Base-by-base conservation (phyloP, 2,113 vertebrate species). In the Nannospalax galili region DNA sequence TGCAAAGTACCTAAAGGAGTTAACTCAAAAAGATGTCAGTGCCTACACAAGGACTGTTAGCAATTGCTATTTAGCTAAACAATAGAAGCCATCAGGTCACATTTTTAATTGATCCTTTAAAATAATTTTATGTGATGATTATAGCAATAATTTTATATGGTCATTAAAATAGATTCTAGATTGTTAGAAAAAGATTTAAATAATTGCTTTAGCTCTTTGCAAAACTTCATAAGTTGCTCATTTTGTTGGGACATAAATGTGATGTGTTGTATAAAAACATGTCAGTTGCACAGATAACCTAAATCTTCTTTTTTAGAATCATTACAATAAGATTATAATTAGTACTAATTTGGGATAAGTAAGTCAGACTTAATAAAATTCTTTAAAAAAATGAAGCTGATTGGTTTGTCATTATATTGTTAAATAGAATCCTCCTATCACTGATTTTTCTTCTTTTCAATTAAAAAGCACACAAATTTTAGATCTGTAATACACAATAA, bases 331-430 rank as follows among this genome's bases (percentile, higher is more conserved):
- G 40, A 52, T 52, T 64, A 77, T 65, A 10, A 82, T 40, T 89
- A 81, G 2, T 94, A 75, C 60, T 32, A 90, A 69, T 37, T 72
- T 22, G 75, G 22, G 16, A 62, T 52, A 73, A 81, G 10, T 64
- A 52, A 91, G 42, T 78, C 16, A 96, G 40, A 89, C 84, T 93
- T 84, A 74, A 60, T 1, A 40, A 79, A 92, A 74, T 15, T 42
- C 40, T 90, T 65, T n/a, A 77, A 65, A 93, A 7, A 85, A 73
- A 17, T 84, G 74, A 86, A 90, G 24, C 11, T 78, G 1, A 91
- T 81, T n/a, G 20, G 58, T 48, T 91, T 88, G 45, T 90, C 14
- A 86, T 78, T 77, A 11, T 52, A 74, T 30, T 85, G n/a, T 85
- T 74, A 69, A 90, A 22, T 70, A 91, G n/a, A 56, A 84, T 74